Conservation (phyloP, 2,113 vertebrate genomes). For the Malurus melanocephalus region DNA sequence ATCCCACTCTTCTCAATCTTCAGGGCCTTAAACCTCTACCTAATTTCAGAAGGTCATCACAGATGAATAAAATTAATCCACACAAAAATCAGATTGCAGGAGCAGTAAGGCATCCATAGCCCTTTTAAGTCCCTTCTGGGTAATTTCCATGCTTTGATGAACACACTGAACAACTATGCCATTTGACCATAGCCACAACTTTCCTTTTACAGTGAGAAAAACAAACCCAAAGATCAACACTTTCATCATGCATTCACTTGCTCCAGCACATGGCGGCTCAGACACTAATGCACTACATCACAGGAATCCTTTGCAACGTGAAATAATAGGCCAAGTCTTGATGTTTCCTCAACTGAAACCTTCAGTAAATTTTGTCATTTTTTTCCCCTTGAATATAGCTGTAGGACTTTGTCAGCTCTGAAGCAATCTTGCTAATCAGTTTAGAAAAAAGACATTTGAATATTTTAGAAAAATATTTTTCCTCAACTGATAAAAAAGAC, state of each 20-base stretch:
- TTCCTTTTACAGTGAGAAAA: slow-evolving; percentile 1
- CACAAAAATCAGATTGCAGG: background rate
- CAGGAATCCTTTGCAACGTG: background rate
- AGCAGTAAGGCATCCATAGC: background rate
- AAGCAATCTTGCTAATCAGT: background rate
- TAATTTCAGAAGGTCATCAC: background rate
- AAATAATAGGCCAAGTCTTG: background rate
- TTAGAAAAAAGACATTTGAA: background rate
- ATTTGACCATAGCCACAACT: background rate
- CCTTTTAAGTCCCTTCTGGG: background rate
- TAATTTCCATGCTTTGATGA: background rate
- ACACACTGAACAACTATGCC: background rate
- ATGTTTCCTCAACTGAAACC: background rate
- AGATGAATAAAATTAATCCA: background rate
- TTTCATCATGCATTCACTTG: background rate
- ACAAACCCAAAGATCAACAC: background rate
- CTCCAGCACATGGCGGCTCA: background rate
- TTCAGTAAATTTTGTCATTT: background rate
- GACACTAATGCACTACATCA: background rate
- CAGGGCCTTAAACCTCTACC: background rate
- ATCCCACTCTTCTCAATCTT: background rate
- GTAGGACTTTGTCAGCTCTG: background rate
- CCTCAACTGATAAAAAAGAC: background rate
- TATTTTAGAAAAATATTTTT: background rate
- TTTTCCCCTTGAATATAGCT: background rate